phyloP scores from a whole-genome alignment of 2,888 invertebrate genomes.

The Ectemnius cavifrons region DNA sequence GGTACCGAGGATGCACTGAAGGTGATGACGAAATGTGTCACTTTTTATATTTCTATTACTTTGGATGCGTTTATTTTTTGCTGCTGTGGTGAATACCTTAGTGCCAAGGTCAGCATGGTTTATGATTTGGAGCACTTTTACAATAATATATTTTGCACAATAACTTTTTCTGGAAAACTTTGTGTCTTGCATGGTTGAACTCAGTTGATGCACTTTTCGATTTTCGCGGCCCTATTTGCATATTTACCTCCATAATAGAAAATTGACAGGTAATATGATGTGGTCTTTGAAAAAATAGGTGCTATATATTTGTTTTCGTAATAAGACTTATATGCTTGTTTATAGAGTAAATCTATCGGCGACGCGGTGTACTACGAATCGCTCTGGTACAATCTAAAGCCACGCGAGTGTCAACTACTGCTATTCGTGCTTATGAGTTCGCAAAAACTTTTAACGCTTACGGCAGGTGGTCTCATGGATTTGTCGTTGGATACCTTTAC shows the following conservation, averaged over 20 bases:
- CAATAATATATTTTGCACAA: not conserved
- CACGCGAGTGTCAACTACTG: not conserved
- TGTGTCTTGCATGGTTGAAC: no score
- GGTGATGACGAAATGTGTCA: slow-evolving; percentile 26
- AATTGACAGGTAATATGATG: not conserved
- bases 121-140: not conserved
- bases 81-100: slow-evolving; percentile 57
- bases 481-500: slow-evolving; percentile 34
- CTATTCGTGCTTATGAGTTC: slow-evolving; percentile 4
- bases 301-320: not conserved
- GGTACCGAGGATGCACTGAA: not conserved
- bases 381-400: not conserved
- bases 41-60: slow-evolving; percentile 49
- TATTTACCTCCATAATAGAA: not conserved
- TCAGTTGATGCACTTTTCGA: not conserved
- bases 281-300: not conserved
- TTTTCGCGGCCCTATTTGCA: not conserved
- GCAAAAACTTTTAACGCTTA: slow-evolving; percentile 29
- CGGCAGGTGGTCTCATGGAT: slow-evolving; percentile 29
- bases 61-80: slow-evolving; percentile 54
- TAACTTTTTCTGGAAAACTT: not conserved
- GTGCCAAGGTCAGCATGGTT: slow-evolving; percentile 45
- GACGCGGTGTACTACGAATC: slow-evolving; percentile 20
- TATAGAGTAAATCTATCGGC: slow-evolving; percentile 49
- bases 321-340: not conserved